These are phyloP conservation scores for Microtus californicus DNA, from an alignment of 2,797 vertebrate genomes.

Conservation along the genomic window DNA sequence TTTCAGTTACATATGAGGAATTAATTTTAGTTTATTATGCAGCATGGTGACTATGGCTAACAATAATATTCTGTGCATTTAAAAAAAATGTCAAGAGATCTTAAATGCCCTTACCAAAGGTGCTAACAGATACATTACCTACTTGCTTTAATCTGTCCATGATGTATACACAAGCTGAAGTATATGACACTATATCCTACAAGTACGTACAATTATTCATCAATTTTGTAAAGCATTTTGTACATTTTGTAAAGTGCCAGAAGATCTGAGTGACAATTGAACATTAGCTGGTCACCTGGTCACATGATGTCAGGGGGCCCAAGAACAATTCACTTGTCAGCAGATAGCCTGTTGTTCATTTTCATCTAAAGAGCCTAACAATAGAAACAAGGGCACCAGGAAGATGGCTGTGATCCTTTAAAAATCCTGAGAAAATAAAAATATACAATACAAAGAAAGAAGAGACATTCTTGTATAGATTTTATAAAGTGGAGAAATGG, in stretches of 20 bases:
- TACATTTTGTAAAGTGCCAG: neutral
- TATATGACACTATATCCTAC: too few relatives aligned
- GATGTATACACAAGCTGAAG: neutral
- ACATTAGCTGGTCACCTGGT: neutral
- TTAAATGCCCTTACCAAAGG: neutral
- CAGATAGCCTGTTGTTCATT: neutral
- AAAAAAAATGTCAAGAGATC: neutral
- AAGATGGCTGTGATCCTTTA: neutral
- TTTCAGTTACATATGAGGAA: neutral
- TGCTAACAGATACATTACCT: neutral
- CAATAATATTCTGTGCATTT: neutral
- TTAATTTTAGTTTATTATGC: neutral
- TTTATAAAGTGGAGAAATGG: neutral
- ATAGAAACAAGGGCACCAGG: neutral
- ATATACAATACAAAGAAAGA: neutral
- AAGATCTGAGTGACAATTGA: neutral
- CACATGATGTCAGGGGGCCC: neutral
- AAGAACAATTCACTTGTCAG: neutral
- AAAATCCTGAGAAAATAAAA: neutral
- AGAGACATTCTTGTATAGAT: neutral
- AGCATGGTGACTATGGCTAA: neutral
- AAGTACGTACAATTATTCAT: neutral
- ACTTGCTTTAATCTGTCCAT: neutral
- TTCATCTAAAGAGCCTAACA: neutral
- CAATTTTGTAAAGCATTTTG: neutral